Evolutionary conservation across 2,113 vertebrate genomes (phyloP).

Genomic region (Lycaon pictus): DNA sequence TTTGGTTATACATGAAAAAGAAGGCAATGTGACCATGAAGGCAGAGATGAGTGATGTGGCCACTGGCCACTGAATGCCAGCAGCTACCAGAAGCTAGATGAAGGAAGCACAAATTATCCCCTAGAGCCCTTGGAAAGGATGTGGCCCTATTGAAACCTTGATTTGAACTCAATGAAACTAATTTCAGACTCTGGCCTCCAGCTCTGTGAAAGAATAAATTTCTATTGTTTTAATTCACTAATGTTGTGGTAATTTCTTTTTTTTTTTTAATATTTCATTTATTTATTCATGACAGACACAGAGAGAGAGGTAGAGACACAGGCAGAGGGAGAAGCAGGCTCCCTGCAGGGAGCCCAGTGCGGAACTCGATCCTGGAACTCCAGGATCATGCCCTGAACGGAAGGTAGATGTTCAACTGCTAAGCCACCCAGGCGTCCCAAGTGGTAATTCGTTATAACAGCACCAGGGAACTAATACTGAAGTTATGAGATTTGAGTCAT

Average conservation of each 20-base stretch:
- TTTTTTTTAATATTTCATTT: too few species aligned
- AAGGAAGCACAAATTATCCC: neutral
- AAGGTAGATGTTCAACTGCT: too few species aligned
- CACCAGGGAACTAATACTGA: neutral
- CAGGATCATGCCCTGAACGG: too few species aligned
- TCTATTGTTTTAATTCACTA: neutral
- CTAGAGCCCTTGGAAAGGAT: neutral
- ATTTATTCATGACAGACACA: too few species aligned
- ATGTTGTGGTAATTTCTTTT: neutral
- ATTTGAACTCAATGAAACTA: neutral
- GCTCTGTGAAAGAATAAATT: neutral
- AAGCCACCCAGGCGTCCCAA: too few species aligned
- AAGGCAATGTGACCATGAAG: fast-evolving
- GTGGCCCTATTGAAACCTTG: neutral
- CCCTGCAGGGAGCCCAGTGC: too few species aligned
- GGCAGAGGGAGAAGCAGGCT: too few species aligned
- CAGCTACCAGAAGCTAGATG: neutral
- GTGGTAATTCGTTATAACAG: neutral
- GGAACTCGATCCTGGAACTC: too few species aligned
- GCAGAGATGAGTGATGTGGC: neutral
- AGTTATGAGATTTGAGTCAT: neutral
- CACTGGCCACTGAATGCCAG: neutral
- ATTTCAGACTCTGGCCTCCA: neutral
- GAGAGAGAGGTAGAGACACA: too few species aligned
- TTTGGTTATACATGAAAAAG: too few species aligned